phyloP scores from a whole-genome alignment of 2,113 vertebrate species.

The Peromyscus maniculatus region DNA sequence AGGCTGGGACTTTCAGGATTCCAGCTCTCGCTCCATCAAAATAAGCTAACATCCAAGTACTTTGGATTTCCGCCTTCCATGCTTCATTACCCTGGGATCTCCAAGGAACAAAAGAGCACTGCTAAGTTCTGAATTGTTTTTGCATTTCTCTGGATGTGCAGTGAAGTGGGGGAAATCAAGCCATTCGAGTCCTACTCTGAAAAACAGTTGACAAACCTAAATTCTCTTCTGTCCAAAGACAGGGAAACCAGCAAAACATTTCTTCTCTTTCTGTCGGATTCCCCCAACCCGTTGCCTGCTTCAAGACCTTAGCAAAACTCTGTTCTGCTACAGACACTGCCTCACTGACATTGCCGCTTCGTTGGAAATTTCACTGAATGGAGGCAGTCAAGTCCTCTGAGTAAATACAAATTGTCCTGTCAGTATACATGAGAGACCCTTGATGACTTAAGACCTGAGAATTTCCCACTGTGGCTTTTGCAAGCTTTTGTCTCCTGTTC shows the following conservation, averaged over 20 bases:
- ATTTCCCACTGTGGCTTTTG: conserved; percentile 28
- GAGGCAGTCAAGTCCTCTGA: background rate
- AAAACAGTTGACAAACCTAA: conserved; percentile 44
- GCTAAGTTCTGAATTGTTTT: conserved; percentile 45
- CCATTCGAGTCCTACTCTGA: background rate
- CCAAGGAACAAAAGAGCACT: conserved; percentile 60
- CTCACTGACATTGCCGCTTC: background rate
- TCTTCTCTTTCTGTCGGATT: background rate
- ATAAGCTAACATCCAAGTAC: conserved; percentile 67
- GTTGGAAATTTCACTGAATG: conserved; percentile 47
- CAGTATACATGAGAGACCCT: background rate
- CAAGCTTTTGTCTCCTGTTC: background rate
- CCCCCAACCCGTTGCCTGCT: background rate
- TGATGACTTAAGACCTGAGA: conserved; percentile 1
- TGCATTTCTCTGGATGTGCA: conserved; percentile 37
- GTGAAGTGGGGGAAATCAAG: background rate
- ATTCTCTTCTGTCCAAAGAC: conserved; percentile 41
- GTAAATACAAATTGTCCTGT: conserved; percentile 39
- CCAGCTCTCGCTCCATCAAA: conserved; percentile 65
- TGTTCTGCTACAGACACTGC: background rate
- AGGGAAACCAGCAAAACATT: background rate
- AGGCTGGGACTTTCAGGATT: conserved; percentile 32
- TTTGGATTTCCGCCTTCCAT: conserved; percentile 71
- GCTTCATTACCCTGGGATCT: conserved; percentile 65
- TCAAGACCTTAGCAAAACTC: background rate